Base-by-base conservation (phyloP, 2,888 invertebrate species). In the Incurvaria masculella region DNA sequence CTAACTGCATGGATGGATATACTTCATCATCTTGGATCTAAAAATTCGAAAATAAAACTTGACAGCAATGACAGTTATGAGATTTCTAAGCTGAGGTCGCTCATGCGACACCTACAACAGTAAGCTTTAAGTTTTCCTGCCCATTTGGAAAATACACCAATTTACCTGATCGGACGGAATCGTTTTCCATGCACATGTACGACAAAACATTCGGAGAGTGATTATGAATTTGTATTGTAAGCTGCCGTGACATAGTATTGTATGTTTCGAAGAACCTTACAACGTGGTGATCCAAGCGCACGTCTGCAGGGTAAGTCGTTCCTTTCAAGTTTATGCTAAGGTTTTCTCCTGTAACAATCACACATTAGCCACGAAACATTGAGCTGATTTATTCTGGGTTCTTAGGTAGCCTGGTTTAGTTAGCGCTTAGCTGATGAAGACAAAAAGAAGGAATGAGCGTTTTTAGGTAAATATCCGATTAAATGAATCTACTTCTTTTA, bases 151-250 rank as follows among this genome's bases (percentile, higher is more conserved):
- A n/a, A n/a, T n/a, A n/a, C n/a, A 48, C 58, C 52, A 55, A 51
- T 23, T 59, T 57, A 63, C 80, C 76, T 33, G 75, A 63, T 44
- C 64, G 67, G 18, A 73, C 61, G 21, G 61, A 69, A 33, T 72
- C 66, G 53, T 81, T 75, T 52, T 71, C 69, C 73, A 83, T 82
- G 74, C 85, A 86, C 55, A 76, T 69, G 55, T 79, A 86, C 0
- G 76, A 72, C 2, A 84, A 65, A 4, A 71, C 39, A 53, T 80
- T 74, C 21, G 79, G 62, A 14, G 84, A 83, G 51, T 75, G 75
- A 58, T 86, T 86, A 16, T 61, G 61, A 43, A 86, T 68, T 53
- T 74, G 76, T 19, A 84, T 61, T 0, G 63, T 66, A 52, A 72
- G 69, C 48, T 80, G 75, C 14, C 78, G 72, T 44, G 76, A 72